Evolutionary conservation across 2,888 invertebrate genomes (phyloP).

Genomic region (Sinohyriopsis cumingii): DNA sequence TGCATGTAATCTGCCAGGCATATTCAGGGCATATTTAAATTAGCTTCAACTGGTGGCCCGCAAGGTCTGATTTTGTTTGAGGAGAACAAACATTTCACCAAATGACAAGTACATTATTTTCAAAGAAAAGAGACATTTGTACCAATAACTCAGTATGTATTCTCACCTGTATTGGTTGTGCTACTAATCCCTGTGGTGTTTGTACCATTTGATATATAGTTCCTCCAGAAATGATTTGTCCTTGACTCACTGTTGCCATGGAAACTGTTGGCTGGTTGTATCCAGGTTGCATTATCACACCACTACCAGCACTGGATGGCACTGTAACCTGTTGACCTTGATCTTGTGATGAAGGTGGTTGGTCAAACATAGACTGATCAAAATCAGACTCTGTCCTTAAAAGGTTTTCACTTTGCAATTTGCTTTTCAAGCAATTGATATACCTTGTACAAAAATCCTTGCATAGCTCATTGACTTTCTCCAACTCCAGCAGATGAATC

Average conservation of each 20-base stretch:
- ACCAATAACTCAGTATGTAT: background rate
- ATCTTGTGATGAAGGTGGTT: constrained; percentile 34
- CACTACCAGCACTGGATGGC: constrained; percentile 34
- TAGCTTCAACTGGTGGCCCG: too few relatives aligned
- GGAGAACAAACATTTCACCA: too few relatives aligned
- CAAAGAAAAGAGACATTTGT: too few relatives aligned
- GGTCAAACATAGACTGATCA: constrained; percentile 51
- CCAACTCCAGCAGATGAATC: constrained; percentile 92
- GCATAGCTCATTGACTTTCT: constrained; percentile 95
- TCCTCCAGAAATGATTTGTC: constrained; percentile 71
- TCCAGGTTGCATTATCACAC: constrained; percentile 60
- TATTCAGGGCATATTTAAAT: too few relatives aligned
- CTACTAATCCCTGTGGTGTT: constrained; percentile 73
- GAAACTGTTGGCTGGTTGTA: constrained; percentile 54
- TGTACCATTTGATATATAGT: constrained; percentile 74
- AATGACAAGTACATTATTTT: too few relatives aligned
- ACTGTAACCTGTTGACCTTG: constrained; percentile 30
- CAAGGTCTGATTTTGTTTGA: too few relatives aligned
- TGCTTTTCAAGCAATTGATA: constrained; percentile 87
- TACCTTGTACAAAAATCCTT: constrained; percentile 95
- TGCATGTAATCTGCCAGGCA: too few relatives aligned
- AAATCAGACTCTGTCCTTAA: constrained; percentile 59
- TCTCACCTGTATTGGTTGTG: constrained; percentile 72
- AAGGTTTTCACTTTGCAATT: constrained; percentile 70
- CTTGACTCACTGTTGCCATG: constrained; percentile 68